Base-by-base conservation (phyloP, 2,113 vertebrate genomes). In the Neoarius graeffei region DNA sequence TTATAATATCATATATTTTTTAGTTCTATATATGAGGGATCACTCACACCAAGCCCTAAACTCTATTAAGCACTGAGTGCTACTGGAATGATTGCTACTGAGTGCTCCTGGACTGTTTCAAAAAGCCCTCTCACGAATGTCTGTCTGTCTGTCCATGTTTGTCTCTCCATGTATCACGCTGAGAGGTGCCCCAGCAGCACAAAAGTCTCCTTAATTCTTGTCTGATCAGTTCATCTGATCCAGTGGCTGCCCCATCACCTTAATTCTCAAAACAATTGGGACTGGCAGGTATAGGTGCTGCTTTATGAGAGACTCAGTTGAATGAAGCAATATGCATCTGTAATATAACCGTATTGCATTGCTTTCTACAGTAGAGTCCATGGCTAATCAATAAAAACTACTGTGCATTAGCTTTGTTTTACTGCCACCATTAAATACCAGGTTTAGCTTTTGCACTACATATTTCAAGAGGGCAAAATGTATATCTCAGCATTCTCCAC, bases 301-400 rank as follows among this genome's bases (percentile, higher is more conserved):
- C 57, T 66, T 87, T 85, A 56, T 59, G 42, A 85, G 23, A 67
- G 25, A 74, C 59, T 35, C 13, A 48, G 5, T 52, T 67, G 73
- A 83, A 77, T 87, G 80, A 87, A 89, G 81, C 64, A 57, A 42
- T 71, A 62, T 57, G 35, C 59, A 62, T 77, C 69, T 82, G 86
- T 69, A 79, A 48, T 66, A 35, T 56, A 71, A 57, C 64, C 85
- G 71, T 67, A 88, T 71, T 56, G 67, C 84, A 14, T 62, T 76
- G 71, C 57, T 89, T 71, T 86, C 74, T 67, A 80, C 59, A 76
- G 74, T 66, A 59, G 48, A 83, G 20, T 80, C 80, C 42, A 5
- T n/a, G 66, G 59, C 50, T 88, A 89, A 94, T 94, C 92, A 93
- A 93, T 93, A 93, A 92, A 93, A 87, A 83, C 86, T 86, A 89